phyloP scores from a whole-genome alignment of 2,888 invertebrate species.

The Melanargia galathea region DNA sequence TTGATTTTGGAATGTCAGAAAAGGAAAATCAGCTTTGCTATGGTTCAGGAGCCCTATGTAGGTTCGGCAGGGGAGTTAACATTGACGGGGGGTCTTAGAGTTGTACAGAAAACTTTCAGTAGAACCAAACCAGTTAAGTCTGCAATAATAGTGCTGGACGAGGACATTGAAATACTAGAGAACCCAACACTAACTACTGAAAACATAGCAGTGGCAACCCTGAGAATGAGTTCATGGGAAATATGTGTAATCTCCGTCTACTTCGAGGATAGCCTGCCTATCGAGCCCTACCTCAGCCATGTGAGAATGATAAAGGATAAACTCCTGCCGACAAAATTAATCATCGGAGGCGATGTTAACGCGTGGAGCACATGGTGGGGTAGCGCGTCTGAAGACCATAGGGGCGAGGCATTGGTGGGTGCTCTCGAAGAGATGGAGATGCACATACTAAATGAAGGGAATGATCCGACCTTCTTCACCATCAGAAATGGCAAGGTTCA shows the following conservation, averaged over 20 bases:
- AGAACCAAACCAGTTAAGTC: neutral
- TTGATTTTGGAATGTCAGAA: too few species aligned
- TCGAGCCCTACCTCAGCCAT: neutral
- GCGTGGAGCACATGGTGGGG: neutral
- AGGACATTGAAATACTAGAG: neutral
- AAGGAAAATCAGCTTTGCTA: too few species aligned
- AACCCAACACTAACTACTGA: neutral
- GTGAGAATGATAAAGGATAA: neutral
- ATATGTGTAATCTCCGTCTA: neutral
- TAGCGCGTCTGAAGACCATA: neutral
- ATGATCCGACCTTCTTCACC: neutral
- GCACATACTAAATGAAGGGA: neutral
- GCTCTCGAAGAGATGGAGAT: neutral
- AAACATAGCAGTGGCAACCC: neutral
- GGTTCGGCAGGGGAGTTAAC: too few species aligned
- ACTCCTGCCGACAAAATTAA: neutral
- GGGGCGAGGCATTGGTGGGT: neutral
- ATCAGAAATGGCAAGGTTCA: neutral
- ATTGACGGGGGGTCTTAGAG: too few species aligned
- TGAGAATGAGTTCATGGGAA: neutral
- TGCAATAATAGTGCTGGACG: neutral
- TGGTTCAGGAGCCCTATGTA: too few species aligned
- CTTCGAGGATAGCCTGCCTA: neutral
- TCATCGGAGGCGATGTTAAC: neutral
- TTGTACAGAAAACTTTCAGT: too few species aligned